Evolutionary conservation across 2,888 invertebrate species (phyloP).

Genomic region (Tanytarsus gracilentus): DNA sequence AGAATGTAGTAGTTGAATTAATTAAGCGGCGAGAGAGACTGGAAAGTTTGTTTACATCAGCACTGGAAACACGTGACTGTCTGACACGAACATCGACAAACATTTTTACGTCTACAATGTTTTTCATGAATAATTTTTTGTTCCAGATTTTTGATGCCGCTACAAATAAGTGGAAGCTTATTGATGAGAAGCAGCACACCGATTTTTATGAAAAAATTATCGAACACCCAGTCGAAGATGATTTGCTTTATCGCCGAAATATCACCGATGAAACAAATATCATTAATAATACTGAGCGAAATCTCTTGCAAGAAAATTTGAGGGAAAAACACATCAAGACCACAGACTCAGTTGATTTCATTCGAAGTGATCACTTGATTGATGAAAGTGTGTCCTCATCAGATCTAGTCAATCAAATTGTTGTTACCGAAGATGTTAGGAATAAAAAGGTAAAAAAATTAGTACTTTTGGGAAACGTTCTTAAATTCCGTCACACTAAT

Average conservation of each 20-base stretch:
- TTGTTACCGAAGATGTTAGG: conserved; percentile 20
- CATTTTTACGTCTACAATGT: too few relatives aligned
- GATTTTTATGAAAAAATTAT: conserved; percentile 44
- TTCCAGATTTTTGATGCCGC: conserved; percentile 42
- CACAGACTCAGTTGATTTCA: conserved; percentile 15
- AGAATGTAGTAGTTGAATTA: not conserved
- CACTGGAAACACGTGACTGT: not conserved
- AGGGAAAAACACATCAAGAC: conserved; percentile 16
- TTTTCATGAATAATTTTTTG: not conserved
- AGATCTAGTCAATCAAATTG: conserved; percentile 19
- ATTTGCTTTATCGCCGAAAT: conserved; percentile 19
- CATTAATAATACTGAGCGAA: conserved; percentile 32
- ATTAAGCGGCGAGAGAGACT: not conserved
- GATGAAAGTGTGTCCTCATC: conserved; percentile 22
- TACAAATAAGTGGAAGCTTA: conserved; percentile 43
- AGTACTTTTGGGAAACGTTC: too few relatives aligned
- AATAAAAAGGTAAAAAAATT: too few relatives aligned
- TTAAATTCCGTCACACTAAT: too few relatives aligned
- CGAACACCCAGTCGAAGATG: conserved; percentile 36
- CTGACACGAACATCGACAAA: not conserved
- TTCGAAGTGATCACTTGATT: conserved; percentile 20
- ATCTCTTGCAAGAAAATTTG: conserved; percentile 21
- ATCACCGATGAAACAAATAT: conserved; percentile 43
- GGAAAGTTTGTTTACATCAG: not conserved
- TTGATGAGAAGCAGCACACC: conserved; percentile 43